phyloP scores from a whole-genome alignment of 2,113 vertebrate genomes.

The Myocastor coypus region DNA sequence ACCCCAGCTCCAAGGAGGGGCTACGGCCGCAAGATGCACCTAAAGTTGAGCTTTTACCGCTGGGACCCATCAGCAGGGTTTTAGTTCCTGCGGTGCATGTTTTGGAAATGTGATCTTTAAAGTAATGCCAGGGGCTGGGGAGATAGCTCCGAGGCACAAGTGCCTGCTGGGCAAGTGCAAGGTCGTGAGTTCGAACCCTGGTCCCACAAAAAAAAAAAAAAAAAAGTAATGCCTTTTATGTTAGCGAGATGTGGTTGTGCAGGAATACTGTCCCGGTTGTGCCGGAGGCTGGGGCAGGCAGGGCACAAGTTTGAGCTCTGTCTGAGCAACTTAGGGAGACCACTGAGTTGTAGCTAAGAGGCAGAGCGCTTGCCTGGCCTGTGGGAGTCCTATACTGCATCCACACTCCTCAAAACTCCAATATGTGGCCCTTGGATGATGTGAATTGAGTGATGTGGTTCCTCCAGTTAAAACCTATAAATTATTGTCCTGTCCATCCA shows the following conservation, averaged over 20 bases:
- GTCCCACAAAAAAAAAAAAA: too few relatives aligned
- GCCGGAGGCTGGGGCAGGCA: background rate
- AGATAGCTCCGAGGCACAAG: too few relatives aligned
- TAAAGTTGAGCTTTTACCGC: background rate
- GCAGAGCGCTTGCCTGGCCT: background rate
- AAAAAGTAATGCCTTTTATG: background rate
- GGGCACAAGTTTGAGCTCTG: background rate
- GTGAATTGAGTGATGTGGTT: slow-evolving; percentile 1
- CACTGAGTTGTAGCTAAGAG: background rate
- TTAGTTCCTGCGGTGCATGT: slow-evolving; percentile 1
- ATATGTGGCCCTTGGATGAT: background rate
- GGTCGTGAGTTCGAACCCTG: too few relatives aligned
- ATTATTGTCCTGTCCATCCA: slow-evolving; percentile 31
- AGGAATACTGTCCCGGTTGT: background rate
- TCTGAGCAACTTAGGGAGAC: background rate
- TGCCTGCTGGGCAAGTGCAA: too few relatives aligned
- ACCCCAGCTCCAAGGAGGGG: background rate
- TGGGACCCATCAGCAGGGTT: background rate
- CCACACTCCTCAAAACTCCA: background rate
- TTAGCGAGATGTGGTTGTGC: background rate
- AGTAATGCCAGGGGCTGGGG: too few relatives aligned
- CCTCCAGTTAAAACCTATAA: background rate
- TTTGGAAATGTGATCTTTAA: background rate
- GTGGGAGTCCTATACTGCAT: background rate
- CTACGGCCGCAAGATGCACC: background rate